These are phyloP conservation scores for Micropterix aruncella DNA, from an alignment of 2,888 invertebrate species.

Conservation along the genomic window DNA sequence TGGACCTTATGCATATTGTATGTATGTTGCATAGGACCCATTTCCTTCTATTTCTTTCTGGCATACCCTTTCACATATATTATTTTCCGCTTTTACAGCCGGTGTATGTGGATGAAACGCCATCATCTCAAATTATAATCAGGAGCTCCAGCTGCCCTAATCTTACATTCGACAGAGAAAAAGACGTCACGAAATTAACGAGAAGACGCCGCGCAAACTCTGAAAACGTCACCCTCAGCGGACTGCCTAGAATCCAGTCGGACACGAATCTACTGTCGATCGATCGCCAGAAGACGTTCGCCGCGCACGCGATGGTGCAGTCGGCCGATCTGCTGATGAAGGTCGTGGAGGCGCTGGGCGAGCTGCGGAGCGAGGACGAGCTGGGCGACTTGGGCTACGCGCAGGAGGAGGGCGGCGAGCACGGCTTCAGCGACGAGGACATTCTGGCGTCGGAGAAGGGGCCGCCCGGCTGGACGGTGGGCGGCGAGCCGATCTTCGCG, in stretches of 20 bases:
- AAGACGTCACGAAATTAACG: slow-evolving; percentile 26
- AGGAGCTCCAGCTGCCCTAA: slow-evolving; percentile 60
- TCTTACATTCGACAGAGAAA: slow-evolving; percentile 47
- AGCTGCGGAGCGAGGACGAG: slow-evolving; percentile 31
- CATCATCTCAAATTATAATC: slow-evolving; percentile 19
- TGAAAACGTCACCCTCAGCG: slow-evolving; percentile 39
- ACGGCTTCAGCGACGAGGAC: slow-evolving; percentile 59
- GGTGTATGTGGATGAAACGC: slow-evolving; percentile 53
- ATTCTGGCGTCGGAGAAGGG: slow-evolving; percentile 56
- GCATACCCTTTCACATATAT: too few relatives aligned
- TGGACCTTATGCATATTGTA: too few relatives aligned
- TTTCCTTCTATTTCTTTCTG: too few relatives aligned
- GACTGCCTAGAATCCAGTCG: slow-evolving; percentile 51
- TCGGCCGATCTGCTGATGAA: slow-evolving; percentile 63
- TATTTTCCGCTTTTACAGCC: slow-evolving; percentile 41
- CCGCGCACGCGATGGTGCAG: slow-evolving; percentile 54
- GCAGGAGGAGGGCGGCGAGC: slow-evolving; percentile 37
- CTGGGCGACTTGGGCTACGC: too few relatives aligned
- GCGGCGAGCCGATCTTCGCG: slow-evolving; percentile 24
- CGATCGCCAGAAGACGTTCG: slow-evolving; percentile 65
- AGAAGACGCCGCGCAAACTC: slow-evolving; percentile 50
- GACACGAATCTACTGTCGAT: slow-evolving; percentile 68
- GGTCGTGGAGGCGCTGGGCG: slow-evolving; percentile 65
- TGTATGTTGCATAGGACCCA: too few relatives aligned
- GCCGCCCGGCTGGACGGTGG: slow-evolving; percentile 37